Percentiles rank a stretch among this genome's conserved stretches.
Evolutionary conservation across 2,113 vertebrate species (phyloP).

Genomic region (Machaerirhynchus nigripectus): DNA sequence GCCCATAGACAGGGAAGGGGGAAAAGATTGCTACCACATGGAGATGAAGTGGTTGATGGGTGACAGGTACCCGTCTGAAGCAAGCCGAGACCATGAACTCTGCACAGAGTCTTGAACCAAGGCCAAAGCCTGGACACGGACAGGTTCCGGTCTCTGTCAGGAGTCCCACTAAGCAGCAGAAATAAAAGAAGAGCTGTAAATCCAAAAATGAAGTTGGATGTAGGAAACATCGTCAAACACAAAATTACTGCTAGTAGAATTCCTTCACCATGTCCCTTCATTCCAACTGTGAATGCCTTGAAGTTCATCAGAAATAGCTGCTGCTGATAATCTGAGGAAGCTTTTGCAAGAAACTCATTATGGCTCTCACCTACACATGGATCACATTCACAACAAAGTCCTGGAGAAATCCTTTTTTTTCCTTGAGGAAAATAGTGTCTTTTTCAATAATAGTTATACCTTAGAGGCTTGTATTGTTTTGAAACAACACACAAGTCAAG

Average conservation of each 20-base stretch:
- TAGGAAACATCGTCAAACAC: not conserved
- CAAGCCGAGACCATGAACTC: not conserved
- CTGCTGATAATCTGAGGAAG: not conserved
- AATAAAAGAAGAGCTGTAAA: not conserved
- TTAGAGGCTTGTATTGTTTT: not conserved
- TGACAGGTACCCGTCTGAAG: not conserved
- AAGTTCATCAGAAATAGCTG: not conserved
- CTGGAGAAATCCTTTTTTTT: not conserved
- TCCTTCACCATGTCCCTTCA: not conserved
- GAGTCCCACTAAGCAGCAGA: not conserved
- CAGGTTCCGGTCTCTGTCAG: not conserved
- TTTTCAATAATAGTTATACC: not conserved
- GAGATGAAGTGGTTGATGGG: not conserved
- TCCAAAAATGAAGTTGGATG: not conserved
- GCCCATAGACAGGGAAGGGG: accelerated
- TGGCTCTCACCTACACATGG: not conserved
- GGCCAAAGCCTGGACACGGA: not conserved
- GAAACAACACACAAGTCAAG: not conserved
- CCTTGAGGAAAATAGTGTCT: not conserved
- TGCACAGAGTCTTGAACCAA: not conserved
- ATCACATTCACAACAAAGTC: not conserved
- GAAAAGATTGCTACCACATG: not conserved
- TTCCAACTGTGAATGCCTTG: not conserved
- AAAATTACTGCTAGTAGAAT: not conserved
- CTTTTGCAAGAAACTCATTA: not conserved